Conservation (phyloP, 1,140 invertebrate genomes). For the Pseudomyrmex pallidus region DNA sequence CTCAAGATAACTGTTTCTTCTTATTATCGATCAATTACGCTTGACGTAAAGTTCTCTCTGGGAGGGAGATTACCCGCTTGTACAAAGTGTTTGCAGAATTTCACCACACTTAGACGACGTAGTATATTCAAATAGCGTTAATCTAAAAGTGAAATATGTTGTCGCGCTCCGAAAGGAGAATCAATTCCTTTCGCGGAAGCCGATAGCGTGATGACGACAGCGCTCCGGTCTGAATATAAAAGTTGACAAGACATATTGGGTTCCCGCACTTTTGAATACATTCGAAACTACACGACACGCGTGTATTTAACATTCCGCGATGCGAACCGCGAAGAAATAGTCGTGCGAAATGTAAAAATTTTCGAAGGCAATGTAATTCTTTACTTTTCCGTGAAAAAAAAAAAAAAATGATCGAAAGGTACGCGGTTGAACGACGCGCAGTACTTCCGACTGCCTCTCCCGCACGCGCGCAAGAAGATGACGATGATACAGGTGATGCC, state of each 20-base stretch:
- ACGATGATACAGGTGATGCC: slow-evolving; percentile 66
- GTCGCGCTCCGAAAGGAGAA: neutral
- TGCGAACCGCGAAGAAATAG: too few species aligned
- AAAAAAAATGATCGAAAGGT: slow-evolving; percentile 45
- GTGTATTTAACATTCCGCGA: too few species aligned
- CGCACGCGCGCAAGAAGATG: slow-evolving; percentile 71
- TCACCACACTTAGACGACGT: neutral
- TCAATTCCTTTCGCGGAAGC: too few species aligned
- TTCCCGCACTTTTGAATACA: too few species aligned
- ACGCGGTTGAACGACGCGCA: slow-evolving; percentile 69
- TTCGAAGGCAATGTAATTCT: too few species aligned
- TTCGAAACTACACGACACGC: too few species aligned
- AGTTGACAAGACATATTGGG: too few species aligned
- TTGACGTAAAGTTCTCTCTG: neutral
- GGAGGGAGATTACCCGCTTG: too few species aligned
- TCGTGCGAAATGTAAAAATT: too few species aligned
- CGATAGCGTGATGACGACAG: too few species aligned
- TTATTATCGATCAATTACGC: neutral
- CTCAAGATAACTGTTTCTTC: neutral
- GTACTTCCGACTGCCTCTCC: slow-evolving; percentile 67
- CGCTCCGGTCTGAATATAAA: too few species aligned
- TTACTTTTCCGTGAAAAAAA: neutral
- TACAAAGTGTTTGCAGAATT: neutral
- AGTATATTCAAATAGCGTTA: neutral
- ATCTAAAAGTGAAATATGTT: neutral